A percentile compares a stretch with the other conserved stretches of the same genome.
These are phyloP conservation scores for Mechanitis messenoides DNA, from an alignment of 2,888 invertebrate species.

Conservation along the genomic window DNA sequence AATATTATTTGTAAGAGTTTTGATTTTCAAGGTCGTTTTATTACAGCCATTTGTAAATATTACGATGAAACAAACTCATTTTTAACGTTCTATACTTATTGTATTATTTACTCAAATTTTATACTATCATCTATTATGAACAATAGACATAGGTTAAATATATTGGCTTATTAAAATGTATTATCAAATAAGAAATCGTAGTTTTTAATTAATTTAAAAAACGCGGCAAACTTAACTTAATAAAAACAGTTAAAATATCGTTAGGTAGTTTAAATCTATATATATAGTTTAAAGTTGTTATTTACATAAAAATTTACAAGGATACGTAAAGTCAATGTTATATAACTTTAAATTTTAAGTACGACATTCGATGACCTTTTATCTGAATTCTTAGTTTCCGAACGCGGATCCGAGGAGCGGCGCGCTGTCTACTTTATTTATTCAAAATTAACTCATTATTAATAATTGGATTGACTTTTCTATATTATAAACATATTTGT, in stretches of 20 bases:
- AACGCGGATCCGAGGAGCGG: slow-evolving; percentile 29
- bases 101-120: no score
- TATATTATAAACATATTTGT: slow-evolving; percentile 3
- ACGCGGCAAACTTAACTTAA: neutral
- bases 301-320: slow-evolving; percentile 16
- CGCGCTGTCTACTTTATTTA: slow-evolving; percentile 31
- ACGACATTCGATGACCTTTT: slow-evolving; percentile 30
- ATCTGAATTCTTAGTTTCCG: slow-evolving; percentile 20
- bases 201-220: neutral
- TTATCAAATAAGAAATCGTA: no score
- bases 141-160: no score
- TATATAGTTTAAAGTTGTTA: slow-evolving; percentile 10
- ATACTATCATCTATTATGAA: no score
- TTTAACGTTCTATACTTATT: no score
- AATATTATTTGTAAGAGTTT: no score
- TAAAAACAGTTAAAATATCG: neutral
- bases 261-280: neutral
- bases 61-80: neutral
- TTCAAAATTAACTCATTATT: slow-evolving; percentile 17
- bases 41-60: no score
- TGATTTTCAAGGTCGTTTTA: no score
- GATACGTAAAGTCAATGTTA: slow-evolving; percentile 25
- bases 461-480: neutral
- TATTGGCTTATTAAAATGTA: no score
- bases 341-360: slow-evolving; percentile 24